A percentile compares a stretch with the other conserved stretches of the same genome.
These are phyloP conservation scores for Anorthoa munda DNA, from an alignment of 2,888 invertebrate genomes.

Conservation along the genomic window DNA sequence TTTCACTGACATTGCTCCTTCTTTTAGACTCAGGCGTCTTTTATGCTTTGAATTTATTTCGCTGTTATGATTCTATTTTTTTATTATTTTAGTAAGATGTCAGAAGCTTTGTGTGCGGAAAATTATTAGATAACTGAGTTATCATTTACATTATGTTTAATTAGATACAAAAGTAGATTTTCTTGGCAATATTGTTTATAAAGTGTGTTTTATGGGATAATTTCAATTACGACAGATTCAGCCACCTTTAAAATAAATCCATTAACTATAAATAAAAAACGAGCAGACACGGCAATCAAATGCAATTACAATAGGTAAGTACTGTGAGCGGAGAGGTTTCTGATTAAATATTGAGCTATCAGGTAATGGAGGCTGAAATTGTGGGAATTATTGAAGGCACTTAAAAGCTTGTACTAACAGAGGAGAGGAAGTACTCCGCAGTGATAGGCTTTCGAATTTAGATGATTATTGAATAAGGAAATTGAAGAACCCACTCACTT, in stretches of 20 bases:
- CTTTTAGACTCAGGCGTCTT: constrained; percentile 39
- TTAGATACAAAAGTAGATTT: not conserved
- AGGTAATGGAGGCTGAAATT: constrained; percentile 73
- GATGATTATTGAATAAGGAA: constrained; percentile 37
- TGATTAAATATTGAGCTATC: constrained; percentile 78
- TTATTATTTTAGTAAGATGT: constrained; percentile 11
- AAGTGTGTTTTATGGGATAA: not conserved
- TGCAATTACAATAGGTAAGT: constrained; percentile 50
- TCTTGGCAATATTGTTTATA: not conserved
- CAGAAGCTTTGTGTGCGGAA: not conserved
- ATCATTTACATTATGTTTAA: not conserved
- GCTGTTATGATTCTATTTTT: constrained; percentile 37
- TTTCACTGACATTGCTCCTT: constrained; percentile 51
- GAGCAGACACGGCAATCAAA: constrained; percentile 39
- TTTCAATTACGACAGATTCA: not conserved
- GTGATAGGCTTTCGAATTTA: constrained; percentile 40
- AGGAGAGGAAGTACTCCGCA: constrained; percentile 10
- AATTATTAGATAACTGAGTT: not conserved
- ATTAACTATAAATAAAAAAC: constrained; percentile 25
- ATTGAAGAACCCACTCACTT: constrained; percentile 7
- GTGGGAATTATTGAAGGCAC: constrained; percentile 74
- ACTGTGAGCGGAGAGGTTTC: constrained; percentile 62
- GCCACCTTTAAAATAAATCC: constrained; percentile 6
- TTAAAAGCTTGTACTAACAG: constrained; percentile 63
- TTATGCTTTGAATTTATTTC: constrained; percentile 44